Evolutionary conservation across 2,113 vertebrate genomes (phyloP), one percentile per base, ranked within the genome.

Genomic region (Todiramphus saurophagus): DNA sequence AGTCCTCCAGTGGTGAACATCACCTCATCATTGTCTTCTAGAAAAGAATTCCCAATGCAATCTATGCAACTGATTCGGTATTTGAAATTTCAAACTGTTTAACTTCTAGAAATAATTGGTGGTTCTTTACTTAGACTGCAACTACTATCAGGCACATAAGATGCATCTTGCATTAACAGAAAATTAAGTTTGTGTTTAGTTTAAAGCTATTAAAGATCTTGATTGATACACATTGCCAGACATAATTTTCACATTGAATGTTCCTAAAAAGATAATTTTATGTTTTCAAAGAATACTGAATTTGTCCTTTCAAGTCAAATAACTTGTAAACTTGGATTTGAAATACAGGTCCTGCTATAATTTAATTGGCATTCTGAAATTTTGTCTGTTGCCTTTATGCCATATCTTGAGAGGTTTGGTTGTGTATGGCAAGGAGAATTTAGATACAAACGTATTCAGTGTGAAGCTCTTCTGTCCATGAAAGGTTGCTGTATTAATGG

Each of bases 111-210:
- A 82, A 11, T 78, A 87, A 28, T 33, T 62, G 20, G 1, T 67
- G 7, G 10, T 51, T 73, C 37, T 79, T 72, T 53, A 58, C 21
- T 73, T 55, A 76, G 25, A 30, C 33, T 6, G 51, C 44, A 80
- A 2, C 10, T 44, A 8, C 6, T 60, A 25, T 43, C 25, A 87
- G 23, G 20, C 31, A 74, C 18, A 1, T 16, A 77, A 6, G 3
- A 48, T 48, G 28, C 10, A 35, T 9, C 16, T 43, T 0, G 0
- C 17, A 78, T 37, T 55, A 70, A 70, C 11, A 72, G 6, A 77
- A 91, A 83, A 39, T 7, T 33, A 4, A 55, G 4, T 21, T 58
- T 37, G 3, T 2, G 0, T 13, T 51, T 76, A 56, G 0, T 74
- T 80, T 69, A n/a, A 31, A 64, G 9, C 1, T 39, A 35, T 23